Evolutionary conservation across 2,113 vertebrate genomes (phyloP), one percentile per base, ranked within the genome.

Genomic region (Myiagra hebetior): DNA sequence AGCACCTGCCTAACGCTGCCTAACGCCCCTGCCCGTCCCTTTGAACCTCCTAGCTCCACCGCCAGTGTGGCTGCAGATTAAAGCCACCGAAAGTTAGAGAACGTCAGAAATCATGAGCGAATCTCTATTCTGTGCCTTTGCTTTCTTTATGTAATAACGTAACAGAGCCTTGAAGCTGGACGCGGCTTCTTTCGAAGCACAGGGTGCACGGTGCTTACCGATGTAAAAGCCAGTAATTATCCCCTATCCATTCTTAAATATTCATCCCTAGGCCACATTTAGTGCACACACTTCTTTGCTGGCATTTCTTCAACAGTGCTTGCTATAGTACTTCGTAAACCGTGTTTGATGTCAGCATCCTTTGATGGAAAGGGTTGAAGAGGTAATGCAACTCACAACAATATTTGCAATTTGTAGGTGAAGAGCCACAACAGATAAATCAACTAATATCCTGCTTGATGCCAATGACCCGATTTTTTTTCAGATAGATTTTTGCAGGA

Each of bases 1-100:
- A 14, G 1, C 24, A 4, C 5, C 30, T 64, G 3, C 46, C 49
- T 30, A 10, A 12, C 1, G 13, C 80, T 4, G 18, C 4, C 0
- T 3, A 3, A 23, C 4, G 5, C 21, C 8, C 21, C 44, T 17
- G 15, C 6, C 39, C 4, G 0, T 4, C 13, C 12, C 56, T 39
- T 30, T 6, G 65, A 37, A 28, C 19, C 28, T 3, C 4, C 3
- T 16, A 31, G 60, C n/a, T 57, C 14, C 23, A 1, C 27, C 2
- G 21, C 1, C 67, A 6, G 9, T 0, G 27, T 9, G 30, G 24
- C n/a, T 9, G 74, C 52, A 6, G 21, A 10, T 18, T 26, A 24
- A 35, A 77, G 42, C 31, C 37, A 20, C 27, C 9, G 3, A 23
- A 88, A 67, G 56, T 14, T 26, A 17, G 56, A 44, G 53, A 49